Conservation (phyloP, 2,113 vertebrate genomes). For the Tragelaphus buxtoni region DNA sequence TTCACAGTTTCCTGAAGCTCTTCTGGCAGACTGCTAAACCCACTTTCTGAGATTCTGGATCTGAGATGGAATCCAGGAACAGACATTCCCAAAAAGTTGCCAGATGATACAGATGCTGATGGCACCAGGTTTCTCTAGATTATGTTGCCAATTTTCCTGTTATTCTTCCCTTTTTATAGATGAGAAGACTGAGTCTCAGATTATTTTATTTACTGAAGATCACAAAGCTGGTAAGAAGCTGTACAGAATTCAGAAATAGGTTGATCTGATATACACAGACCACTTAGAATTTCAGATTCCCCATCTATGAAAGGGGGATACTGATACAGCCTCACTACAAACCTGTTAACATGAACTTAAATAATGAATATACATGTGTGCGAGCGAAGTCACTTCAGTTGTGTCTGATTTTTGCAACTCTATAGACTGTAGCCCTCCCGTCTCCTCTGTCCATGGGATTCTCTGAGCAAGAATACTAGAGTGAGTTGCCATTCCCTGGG, state of each 20-base stretch:
- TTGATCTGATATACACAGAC: background rate
- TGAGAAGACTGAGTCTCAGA: background rate
- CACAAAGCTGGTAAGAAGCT: background rate
- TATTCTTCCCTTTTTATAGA: background rate
- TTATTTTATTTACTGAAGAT: background rate
- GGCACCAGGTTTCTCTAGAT: background rate
- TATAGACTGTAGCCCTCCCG: background rate
- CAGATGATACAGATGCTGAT: background rate
- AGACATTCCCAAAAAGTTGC: background rate
- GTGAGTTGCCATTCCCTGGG: background rate
- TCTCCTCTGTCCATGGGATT: background rate
- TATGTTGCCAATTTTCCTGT: too few relatives aligned
- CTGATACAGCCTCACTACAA: background rate
- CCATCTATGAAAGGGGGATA: background rate
- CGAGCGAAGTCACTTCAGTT: accelerated
- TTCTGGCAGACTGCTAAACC: background rate
- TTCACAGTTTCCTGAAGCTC: background rate
- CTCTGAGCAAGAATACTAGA: background rate
- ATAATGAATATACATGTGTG: background rate
- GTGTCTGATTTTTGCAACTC: background rate
- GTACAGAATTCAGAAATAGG: background rate
- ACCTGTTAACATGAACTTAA: background rate
- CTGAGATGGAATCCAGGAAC: background rate
- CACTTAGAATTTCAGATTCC: background rate
- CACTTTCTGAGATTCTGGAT: background rate